phyloP scores from a whole-genome alignment of 2,113 vertebrate species.

The Butorides virescens region DNA sequence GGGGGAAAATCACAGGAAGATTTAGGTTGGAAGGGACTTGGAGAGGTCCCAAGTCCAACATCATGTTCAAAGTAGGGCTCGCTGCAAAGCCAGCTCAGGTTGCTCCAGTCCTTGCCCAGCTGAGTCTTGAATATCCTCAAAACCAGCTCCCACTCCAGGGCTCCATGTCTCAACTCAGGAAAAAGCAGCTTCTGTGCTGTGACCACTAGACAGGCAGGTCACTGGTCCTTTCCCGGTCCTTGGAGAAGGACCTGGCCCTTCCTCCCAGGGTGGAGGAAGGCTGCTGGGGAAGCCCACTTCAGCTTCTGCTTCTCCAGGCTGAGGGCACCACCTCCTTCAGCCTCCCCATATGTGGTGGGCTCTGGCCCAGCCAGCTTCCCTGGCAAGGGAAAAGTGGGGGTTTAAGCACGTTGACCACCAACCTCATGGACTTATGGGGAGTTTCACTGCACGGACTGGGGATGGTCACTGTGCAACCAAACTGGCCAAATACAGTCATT shows the following conservation, averaged over 20 bases:
- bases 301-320: not conserved
- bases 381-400: not conserved
- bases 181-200: not conserved
- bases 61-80: not conserved
- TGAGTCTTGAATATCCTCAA: not conserved
- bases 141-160: not conserved
- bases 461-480: not conserved
- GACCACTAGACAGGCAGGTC: no score
- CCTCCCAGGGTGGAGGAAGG: not conserved
- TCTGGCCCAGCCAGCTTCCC: not conserved
- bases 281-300: not conserved
- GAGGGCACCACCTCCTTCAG: not conserved
- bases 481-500: not conserved
- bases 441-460: not conserved
- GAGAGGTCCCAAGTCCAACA: not conserved
- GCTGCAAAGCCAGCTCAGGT: not conserved
- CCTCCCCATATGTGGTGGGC: not conserved
- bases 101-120: not conserved
- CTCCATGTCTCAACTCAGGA: not conserved
- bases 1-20: not conserved
- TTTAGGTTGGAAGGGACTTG: not conserved
- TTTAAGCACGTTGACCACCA: not conserved
- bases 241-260: not conserved
- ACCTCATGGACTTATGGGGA: not conserved
- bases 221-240: not conserved